Base-by-base conservation (phyloP, 2,888 invertebrate species). In the Carterocephalus palaemon region DNA sequence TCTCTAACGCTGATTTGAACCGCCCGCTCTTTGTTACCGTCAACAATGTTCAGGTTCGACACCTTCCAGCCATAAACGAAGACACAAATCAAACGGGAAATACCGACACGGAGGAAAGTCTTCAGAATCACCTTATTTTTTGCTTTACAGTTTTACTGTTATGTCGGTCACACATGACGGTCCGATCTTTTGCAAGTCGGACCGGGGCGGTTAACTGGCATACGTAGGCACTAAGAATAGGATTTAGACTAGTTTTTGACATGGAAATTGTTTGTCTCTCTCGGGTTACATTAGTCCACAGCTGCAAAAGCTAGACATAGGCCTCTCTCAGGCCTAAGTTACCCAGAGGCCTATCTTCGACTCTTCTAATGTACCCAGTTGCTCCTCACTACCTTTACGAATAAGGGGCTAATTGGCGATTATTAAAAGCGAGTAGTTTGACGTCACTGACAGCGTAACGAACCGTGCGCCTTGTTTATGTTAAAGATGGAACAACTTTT, bases 1-100 rank as follows among this genome's bases (percentile, higher is more conserved):
- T 49, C 48, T 47, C 43, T 48, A 46, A 33, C 46, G 39, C 22
- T 29, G 23, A 40, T 40, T 70, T 71, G 67, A 43, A 43, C 43
- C 66, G 74, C 70, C 72, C 71, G 72, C 67, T 64, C 68, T 68
- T 73, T 75, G 76, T 71, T 67, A 65, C 65, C 62, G 13, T 38
- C 45, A 46, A 46, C 45, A 46, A 37, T 58, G 60, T 60, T 64
- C 64, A 63, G 62, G 61, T 65, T 19, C 38, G 32, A 24, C 37
- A 46, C 45, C 38, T 46, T 24, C 19, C 10, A 38, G 32, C 38
- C 32, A 38, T 38, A 38, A 38, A 38, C 36, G 29, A 16, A 36
- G 29, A 29, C 29, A 43, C 43, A 43, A 43, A 43, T 43, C 43
- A 43, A 36, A 43, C 36, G 23, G 29, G 28, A 36, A 29, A 36